Conservation (phyloP, 2,113 vertebrate species). For the Rhagologus leucostigma region DNA sequence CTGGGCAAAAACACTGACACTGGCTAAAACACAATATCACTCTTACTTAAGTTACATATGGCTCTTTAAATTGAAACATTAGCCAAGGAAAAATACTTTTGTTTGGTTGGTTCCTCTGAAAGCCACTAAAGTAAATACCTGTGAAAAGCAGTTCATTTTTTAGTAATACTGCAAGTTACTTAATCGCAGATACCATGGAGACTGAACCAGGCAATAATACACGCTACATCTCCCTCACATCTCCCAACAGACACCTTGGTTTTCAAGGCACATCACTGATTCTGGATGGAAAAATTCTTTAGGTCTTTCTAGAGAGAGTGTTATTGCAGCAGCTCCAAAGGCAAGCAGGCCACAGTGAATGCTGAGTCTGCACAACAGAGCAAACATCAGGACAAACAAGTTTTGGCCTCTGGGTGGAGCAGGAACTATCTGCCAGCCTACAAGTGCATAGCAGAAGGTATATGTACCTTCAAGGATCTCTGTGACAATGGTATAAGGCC, state of each 20-base stretch:
- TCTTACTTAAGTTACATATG: background rate
- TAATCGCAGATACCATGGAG: background rate
- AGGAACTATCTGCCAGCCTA: background rate
- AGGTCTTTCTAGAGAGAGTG: background rate
- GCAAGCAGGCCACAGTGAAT: background rate
- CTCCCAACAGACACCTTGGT: background rate
- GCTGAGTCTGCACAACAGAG: background rate
- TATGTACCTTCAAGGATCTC: background rate
- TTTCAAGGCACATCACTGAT: background rate
- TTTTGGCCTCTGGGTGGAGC: background rate
- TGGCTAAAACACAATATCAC: background rate
- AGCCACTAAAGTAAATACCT: background rate
- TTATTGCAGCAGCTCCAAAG: background rate
- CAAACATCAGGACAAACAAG: background rate
- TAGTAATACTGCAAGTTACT: background rate
- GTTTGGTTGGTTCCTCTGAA: background rate
- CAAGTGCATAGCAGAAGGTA: background rate
- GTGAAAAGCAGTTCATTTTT: background rate
- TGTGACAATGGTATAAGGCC: background rate
- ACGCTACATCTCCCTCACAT: background rate
- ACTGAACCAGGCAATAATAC: background rate
- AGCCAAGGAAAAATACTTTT: background rate
- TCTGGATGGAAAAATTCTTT: background rate
- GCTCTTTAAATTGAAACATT: background rate
- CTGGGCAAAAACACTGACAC: background rate